Evolutionary conservation across 2,888 invertebrate species (phyloP), one percentile per base, ranked within the genome.

Genomic region (Polydesmus complanatus): DNA sequence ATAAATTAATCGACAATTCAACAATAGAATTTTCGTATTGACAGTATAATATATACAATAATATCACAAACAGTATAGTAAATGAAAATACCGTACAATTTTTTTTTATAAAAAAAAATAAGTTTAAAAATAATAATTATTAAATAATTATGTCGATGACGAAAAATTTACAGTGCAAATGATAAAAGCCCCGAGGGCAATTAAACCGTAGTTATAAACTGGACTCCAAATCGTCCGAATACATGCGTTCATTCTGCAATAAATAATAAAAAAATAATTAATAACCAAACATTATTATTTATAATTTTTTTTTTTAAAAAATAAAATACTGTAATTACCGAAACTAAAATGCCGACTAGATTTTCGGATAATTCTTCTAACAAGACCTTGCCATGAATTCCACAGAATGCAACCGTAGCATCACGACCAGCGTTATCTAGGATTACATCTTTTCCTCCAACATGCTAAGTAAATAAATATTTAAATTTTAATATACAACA

Each of bases 391-490:
- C 85, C 83, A 70, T 91, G 91, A 0, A 85, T 82, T 55, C 87
- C 84, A 19, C 86, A 79, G 75, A 89, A 91, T 0, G 89, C 86
- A 1, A 86, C 78, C 26, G 86, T 89, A 0, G 88, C 89, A 72
- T 91, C 91, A 14, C 85, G 79, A 0, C 91, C 91, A 0, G 88
- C 90, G 72, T 88, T 83, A 69, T 92, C 91, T 67, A 88, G 72
- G 67, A 92, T 80, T 21, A 91, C 80, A 64, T 90, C 88, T 14
- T 79, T 79, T 5, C 91, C 90, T 59, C 90, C 91, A 0, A 90
- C 90, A 75, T 92, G 91, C 81, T 86, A 66, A 66, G 65, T 61
- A 21, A 61, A 23, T 18, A 21, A n/a, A 26, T 27, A 5, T 54
- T 54, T 11, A 11, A 26, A 5, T 8, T 54, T n/a, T 8, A 25